Evolutionary conservation across 1,140 invertebrate genomes (phyloP), one percentile per base, ranked within the genome.

Genomic region (Patella vulgata): DNA sequence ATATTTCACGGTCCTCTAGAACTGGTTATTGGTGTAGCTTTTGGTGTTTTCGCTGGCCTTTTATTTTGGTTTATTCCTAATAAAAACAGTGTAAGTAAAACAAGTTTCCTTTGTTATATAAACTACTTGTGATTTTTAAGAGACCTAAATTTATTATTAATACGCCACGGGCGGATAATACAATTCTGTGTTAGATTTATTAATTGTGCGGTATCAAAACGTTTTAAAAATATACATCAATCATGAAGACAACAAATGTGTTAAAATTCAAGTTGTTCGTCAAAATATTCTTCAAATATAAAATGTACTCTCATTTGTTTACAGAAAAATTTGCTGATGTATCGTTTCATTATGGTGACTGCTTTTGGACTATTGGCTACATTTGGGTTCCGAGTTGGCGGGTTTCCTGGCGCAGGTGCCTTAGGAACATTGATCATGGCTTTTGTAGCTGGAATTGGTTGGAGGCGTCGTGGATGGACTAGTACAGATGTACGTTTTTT

Each of bases 371-470:
- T 95, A 50, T 82, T 94, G 71, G 89, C 91, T 31, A 91, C 96
- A 28, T 90, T 96, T 74, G 93, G 93, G 17, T 94, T 92, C 69
- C 90, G 91, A 74, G 84, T 88, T 54, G 86, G 93, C 39, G 91
- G 91, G 36, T 89, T 92, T 74, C 90, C 82, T 48, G 93, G 93
- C 3, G 91, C 92, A 47, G 94, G 94, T 36, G 93, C 94, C 9
- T 84, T 96, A 28, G 93, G 89, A 2, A 91, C 91, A 17, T 90
- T 96, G 3, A 90, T 91, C 6, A 89, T 93, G 11, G 90, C 93
- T 0, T 96, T 95, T 83, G 88, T 94, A 48, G 92, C 92, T 30
- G 90, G 76, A n/a, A 65, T 66, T 23, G 66, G 77, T 33, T 86
- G 85, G 85, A 75, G 79, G 53, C 67, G 69, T 36, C 42, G 70